A percentile compares a stretch with the other conserved stretches of the same genome.
Conservation (phyloP, 2,113 vertebrate species). For the Pitta sordida region DNA sequence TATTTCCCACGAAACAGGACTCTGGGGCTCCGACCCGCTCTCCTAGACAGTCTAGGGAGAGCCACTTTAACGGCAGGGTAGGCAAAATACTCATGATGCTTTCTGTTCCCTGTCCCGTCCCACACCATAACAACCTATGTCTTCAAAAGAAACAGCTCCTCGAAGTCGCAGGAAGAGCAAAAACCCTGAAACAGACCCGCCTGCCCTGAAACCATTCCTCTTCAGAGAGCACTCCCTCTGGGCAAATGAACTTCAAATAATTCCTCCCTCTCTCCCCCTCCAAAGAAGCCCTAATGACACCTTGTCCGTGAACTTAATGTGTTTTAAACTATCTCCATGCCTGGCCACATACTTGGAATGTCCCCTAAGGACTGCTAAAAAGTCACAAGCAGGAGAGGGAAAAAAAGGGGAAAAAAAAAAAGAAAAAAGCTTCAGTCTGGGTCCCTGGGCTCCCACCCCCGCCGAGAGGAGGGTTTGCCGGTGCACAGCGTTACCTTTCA, state of each 20-base stretch:
- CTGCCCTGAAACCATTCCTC: constrained; percentile 45
- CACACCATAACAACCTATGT: rapidly evolving
- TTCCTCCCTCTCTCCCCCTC: constrained; percentile 39
- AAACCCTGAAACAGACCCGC: constrained; percentile 44
- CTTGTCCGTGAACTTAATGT: constrained; percentile 63
- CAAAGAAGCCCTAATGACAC: constrained; percentile 60
- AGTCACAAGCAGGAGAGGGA: constrained; percentile 35
- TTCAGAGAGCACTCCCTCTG: constrained; percentile 46
- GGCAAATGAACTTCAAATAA: constrained; percentile 61
- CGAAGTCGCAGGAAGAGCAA: constrained; percentile 19
- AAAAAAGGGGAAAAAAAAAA: neutral
- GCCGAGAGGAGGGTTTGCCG: neutral
- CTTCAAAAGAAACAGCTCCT: constrained; percentile 38
- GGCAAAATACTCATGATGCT: neutral
- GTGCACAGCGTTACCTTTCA: neutral
- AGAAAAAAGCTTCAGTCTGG: neutral
- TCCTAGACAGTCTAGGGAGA: neutral
- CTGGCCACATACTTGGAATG: constrained; percentile 68
- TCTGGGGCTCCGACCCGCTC: neutral
- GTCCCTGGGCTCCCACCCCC: neutral
- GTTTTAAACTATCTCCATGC: constrained; percentile 69
- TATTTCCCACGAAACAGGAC: constrained; percentile 36
- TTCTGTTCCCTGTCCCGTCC: neutral
- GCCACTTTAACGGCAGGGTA: neutral
- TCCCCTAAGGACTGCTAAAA: constrained; percentile 69